phyloP scores from a whole-genome alignment of 2,797 vertebrate species.

The Triplophysa bombifrons region DNA sequence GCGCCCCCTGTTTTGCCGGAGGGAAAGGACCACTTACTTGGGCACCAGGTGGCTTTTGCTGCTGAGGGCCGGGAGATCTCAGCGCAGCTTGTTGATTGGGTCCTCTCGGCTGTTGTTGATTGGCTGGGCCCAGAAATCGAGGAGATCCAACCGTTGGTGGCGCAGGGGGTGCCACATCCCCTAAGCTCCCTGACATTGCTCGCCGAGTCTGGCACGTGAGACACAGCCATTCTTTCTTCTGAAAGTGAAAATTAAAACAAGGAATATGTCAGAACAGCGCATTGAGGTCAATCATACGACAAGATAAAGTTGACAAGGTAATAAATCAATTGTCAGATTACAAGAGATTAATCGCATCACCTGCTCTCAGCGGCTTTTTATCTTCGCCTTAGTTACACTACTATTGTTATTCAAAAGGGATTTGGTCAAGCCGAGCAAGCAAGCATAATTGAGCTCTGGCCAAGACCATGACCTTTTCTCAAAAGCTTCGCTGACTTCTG shows the following conservation, averaged over 20 bases:
- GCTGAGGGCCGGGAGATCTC: slow-evolving; percentile 74
- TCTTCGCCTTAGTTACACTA: slow-evolving; percentile 19
- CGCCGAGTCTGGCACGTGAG: slow-evolving; percentile 99
- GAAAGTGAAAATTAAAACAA: slow-evolving; percentile 63
- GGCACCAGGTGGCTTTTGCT: slow-evolving; percentile 76
- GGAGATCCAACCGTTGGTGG: slow-evolving; percentile 79
- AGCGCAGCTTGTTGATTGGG: slow-evolving; percentile 77
- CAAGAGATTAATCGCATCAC: slow-evolving; percentile 14
- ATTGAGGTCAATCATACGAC: neutral
- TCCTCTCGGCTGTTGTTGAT: slow-evolving; percentile 76
- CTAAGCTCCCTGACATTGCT: slow-evolving; percentile 92
- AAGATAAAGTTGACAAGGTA: slow-evolving; percentile 1
- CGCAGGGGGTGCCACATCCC: slow-evolving; percentile 80
- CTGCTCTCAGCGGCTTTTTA: neutral
- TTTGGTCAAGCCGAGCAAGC: slow-evolving; percentile 31
- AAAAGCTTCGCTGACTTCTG: slow-evolving; percentile 26
- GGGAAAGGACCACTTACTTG: slow-evolving; percentile 84
- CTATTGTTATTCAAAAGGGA: slow-evolving; percentile 36
- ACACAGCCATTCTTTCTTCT: slow-evolving; percentile 99
- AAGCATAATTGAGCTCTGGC: slow-evolving; percentile 35
- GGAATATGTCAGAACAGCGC: slow-evolving; percentile 45
- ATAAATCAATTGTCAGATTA: slow-evolving; percentile 3
- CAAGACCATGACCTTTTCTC: slow-evolving; percentile 27
- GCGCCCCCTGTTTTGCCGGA: slow-evolving; percentile 79
- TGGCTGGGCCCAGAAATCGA: slow-evolving; percentile 70